Base-by-base conservation (phyloP, 2,113 vertebrate genomes). In the Diadophis punctatus region DNA sequence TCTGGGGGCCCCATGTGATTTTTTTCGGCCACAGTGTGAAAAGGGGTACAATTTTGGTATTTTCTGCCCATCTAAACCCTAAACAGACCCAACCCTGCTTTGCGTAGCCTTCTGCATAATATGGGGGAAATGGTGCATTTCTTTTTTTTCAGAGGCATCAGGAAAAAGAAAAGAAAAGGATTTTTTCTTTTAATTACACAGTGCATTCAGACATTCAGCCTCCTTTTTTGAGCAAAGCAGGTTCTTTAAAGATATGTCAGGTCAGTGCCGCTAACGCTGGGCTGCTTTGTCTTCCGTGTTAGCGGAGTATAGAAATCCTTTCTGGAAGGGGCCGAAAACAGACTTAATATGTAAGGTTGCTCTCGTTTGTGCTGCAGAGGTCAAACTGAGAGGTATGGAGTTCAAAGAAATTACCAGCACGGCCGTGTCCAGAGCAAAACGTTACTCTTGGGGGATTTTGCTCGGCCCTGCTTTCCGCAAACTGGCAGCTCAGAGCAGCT, bases 211-310 rank as follows among this genome's bases (percentile, higher is more conserved):
- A 25, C 52, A 2, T 49, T 30, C 48, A 7, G 16, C 8, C 34
- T 39, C 46, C 55, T 10, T 25, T 39, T 20, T 16, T 6, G 4
- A 20, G 8, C 39, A 12, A 86, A 92, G 86, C 87, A 22, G 53
- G 43, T n/a, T 56, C 91, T 88, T 88, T 88, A 80, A 92, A 92
- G 80, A 52, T 56, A 23, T 89, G 60, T 80, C 91, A 84, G 91
- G 63, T 80, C 60, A n/a, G 8, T 3, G 14, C 9, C 0, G 16
- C 49, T 27, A 9, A 5, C 1, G 14, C 63, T 88, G 1, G 23
- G 49, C 53, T 30, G 22, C 51, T 63, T 43, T 16, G 30, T 63
- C 25, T 52, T n/a, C 46, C 27, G 0, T n/a, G 55, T 58, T 60
- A 34, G 39, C 43, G n/a, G 80, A 49, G 39, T 43, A 56, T 56